A percentile compares a stretch with the other conserved stretches of the same genome.
phyloP scores from a whole-genome alignment of 1,140 invertebrate species.

The Hylyphantes graminicola region DNA sequence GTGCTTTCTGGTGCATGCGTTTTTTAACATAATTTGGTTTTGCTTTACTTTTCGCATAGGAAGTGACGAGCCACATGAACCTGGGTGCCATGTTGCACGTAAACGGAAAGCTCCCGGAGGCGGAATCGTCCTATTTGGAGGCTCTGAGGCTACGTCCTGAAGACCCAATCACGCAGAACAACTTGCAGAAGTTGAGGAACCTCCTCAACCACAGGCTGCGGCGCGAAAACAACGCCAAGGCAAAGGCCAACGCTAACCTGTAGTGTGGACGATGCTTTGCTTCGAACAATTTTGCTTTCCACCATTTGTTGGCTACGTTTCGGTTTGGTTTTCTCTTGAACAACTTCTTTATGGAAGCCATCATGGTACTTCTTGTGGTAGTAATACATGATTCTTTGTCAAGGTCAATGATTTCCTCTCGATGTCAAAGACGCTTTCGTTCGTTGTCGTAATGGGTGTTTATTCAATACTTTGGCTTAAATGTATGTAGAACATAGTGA shows the following conservation, averaged over 20 bases:
- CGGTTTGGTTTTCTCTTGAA: neutral
- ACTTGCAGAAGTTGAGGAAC: conserved; percentile 81
- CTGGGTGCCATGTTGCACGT: conserved; percentile 92
- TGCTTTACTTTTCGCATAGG: conserved; percentile 71
- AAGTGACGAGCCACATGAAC: conserved; percentile 90
- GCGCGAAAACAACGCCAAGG: neutral
- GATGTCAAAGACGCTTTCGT: neutral
- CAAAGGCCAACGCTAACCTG: neutral
- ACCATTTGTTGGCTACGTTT: neutral
- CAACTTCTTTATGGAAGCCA: neutral
- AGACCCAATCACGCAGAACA: conserved; percentile 86
- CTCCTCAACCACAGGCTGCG: conserved; percentile 64
- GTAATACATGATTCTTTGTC: neutral
- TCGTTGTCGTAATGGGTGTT: too few species aligned
- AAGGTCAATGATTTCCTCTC: neutral
- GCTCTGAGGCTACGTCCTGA: conserved; percentile 85
- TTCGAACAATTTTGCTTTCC: neutral
- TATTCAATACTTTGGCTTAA: too few species aligned
- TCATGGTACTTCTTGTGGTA: neutral
- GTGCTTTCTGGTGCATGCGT: too few species aligned
- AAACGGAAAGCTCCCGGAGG: conserved; percentile 88
- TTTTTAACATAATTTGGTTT: too few species aligned
- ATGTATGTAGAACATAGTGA: too few species aligned
- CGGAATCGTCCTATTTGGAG: conserved; percentile 82
- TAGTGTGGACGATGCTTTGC: neutral